A percentile compares a stretch with the other conserved stretches of the same genome.
These are phyloP conservation scores for Caradrina kadenii DNA, from an alignment of 2,888 invertebrate species.

Conservation along the genomic window DNA sequence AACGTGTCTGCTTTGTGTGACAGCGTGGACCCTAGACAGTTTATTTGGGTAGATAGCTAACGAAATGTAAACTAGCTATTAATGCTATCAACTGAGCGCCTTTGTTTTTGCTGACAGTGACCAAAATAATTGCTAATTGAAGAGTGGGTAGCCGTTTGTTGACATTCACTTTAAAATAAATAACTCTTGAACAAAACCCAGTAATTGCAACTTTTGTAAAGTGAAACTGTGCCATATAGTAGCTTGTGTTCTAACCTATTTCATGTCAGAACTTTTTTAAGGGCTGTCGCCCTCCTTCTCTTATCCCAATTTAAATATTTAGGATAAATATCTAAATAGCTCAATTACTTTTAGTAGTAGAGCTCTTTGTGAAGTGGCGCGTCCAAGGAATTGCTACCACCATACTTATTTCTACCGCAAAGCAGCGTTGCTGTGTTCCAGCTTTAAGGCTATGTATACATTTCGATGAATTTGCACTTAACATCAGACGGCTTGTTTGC, in stretches of 20 bases:
- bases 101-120: slow-evolving; percentile 11
- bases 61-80: slow-evolving; percentile 18
- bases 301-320: not conserved
- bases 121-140: slow-evolving; percentile 46
- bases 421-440: too few species aligned
- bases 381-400: too few species aligned
- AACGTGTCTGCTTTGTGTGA: slow-evolving; percentile 10
- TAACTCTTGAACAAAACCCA: slow-evolving; percentile 8
- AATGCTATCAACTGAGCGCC: not conserved
- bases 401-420: too few species aligned
- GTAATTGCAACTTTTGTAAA: not conserved
- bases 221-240: not conserved
- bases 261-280: not conserved
- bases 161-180: slow-evolving; percentile 15
- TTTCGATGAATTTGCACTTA: too few species aligned
- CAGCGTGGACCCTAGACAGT: not conserved
- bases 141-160: slow-evolving; percentile 19
- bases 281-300: not conserved
- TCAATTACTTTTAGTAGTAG: too few species aligned
- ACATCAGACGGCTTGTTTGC: too few species aligned
- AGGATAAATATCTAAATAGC: too few species aligned
- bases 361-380: too few species aligned
- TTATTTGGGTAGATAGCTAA: slow-evolving; percentile 19
- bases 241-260: not conserved
- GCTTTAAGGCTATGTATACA: too few species aligned